Conservation (phyloP, 2,113 vertebrate species). For the Grallaria varia region DNA sequence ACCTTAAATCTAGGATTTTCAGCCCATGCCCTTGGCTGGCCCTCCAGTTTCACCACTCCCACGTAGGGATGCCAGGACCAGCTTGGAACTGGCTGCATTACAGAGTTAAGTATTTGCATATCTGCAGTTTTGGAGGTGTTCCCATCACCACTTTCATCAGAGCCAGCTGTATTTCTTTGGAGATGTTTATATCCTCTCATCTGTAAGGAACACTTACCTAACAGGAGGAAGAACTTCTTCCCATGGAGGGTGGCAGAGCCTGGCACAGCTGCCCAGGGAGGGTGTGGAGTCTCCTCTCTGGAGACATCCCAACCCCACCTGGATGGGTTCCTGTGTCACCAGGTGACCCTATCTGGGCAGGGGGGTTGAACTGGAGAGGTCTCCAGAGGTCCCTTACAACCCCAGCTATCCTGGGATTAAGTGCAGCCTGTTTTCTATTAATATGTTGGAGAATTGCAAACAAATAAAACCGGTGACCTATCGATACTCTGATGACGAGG, state of each 20-base stretch:
- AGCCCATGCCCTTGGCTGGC: background rate
- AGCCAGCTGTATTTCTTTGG: background rate
- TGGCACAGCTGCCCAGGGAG: background rate
- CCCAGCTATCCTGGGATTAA: background rate
- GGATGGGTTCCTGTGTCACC: background rate
- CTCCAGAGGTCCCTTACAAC: no score
- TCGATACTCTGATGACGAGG: no score
- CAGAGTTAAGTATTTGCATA: background rate
- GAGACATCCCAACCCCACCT: background rate
- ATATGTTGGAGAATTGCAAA: background rate
- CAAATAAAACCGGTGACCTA: background rate
- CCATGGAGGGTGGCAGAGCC: background rate
- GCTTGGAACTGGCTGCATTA: background rate
- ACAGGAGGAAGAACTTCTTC: fast-evolving
- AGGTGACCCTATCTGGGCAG: background rate
- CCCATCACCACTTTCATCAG: fast-evolving
- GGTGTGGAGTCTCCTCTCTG: background rate
- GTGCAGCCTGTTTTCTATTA: background rate
- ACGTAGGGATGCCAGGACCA: background rate
- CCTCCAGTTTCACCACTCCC: background rate
- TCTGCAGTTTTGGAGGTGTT: background rate
- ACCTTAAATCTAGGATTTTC: background rate
- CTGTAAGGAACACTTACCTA: background rate
- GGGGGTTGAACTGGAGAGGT: background rate
- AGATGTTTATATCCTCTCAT: background rate